Percentiles rank a stretch among this genome's conserved stretches.
phyloP scores from a whole-genome alignment of 2,797 vertebrate species.

The Sebastes vulpes region DNA sequence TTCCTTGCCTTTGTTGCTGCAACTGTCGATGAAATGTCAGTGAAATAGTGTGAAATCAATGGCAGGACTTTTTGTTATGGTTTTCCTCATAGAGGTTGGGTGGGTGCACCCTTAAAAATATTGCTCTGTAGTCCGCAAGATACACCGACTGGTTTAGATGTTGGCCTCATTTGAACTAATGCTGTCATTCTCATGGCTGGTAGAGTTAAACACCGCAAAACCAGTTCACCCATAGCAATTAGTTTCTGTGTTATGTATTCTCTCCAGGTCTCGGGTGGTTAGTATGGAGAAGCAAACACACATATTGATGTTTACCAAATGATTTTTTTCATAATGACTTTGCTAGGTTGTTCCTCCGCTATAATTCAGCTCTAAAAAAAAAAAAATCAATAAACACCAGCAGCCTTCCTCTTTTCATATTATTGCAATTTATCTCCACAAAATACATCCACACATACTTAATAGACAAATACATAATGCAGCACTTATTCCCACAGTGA shows the following conservation, averaged over 20 bases:
- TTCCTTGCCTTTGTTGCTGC: background rate
- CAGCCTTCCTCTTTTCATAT: constrained; percentile 24
- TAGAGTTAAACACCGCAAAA: constrained; percentile 1
- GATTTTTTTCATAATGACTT: constrained; percentile 37
- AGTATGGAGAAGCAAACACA: constrained; percentile 19
- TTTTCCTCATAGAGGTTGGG: background rate
- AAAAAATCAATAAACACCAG: constrained; percentile 40
- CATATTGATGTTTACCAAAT: constrained; percentile 22
- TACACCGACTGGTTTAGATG: background rate
- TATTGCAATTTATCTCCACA: constrained; percentile 43
- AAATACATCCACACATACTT: constrained; percentile 30
- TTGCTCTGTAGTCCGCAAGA: background rate
- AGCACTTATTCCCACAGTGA: constrained; percentile 32
- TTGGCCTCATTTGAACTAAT: background rate
- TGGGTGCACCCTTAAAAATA: background rate
- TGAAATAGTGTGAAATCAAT: background rate
- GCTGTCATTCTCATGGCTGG: background rate
- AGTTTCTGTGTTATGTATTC: constrained; percentile 18
- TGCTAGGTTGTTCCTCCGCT: constrained; percentile 22
- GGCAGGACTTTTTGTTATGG: background rate
- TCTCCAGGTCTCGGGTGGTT: constrained; percentile 3
- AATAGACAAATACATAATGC: constrained; percentile 45
- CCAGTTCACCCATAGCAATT: background rate
- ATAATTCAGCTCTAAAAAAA: constrained; percentile 37
- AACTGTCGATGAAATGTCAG: background rate